phyloP scores from a whole-genome alignment of 2,888 invertebrate species.

The Xestia ashworthii region DNA sequence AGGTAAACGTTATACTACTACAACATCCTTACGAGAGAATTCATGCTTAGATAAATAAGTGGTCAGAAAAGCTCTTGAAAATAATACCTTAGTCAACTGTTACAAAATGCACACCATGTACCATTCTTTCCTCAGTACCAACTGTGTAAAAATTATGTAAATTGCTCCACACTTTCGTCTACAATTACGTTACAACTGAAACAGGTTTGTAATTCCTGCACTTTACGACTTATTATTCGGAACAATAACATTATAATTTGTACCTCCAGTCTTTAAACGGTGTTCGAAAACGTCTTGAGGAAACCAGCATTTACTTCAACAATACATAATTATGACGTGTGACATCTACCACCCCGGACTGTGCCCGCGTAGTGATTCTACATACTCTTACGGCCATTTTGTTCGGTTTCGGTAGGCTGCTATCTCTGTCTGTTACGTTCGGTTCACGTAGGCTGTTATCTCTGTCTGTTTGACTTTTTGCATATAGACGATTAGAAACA shows the following conservation, averaged over 20 bases:
- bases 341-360: neutral
- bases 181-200: neutral
- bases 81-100: neutral
- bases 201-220: neutral
- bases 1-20: neutral
- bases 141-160: conserved; percentile 11
- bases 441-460: too few relatives aligned
- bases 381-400: too few relatives aligned
- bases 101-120: neutral
- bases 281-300: neutral
- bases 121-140: neutral
- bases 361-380: neutral
- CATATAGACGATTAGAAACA: too few relatives aligned
- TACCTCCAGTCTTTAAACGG: neutral
- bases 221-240: neutral
- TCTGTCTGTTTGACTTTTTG: too few relatives aligned
- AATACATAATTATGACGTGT: neutral
- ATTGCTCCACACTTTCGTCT: neutral
- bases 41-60: neutral
- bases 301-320: neutral
- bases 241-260: neutral
- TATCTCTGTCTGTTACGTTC: too few relatives aligned
- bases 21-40: neutral
- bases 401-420: too few relatives aligned
- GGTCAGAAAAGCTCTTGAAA: neutral